A percentile compares a stretch with the other conserved stretches of the same genome.
These are phyloP conservation scores for Onchidella celtica DNA, from an alignment of 2,888 invertebrate genomes.

Conservation along the genomic window DNA sequence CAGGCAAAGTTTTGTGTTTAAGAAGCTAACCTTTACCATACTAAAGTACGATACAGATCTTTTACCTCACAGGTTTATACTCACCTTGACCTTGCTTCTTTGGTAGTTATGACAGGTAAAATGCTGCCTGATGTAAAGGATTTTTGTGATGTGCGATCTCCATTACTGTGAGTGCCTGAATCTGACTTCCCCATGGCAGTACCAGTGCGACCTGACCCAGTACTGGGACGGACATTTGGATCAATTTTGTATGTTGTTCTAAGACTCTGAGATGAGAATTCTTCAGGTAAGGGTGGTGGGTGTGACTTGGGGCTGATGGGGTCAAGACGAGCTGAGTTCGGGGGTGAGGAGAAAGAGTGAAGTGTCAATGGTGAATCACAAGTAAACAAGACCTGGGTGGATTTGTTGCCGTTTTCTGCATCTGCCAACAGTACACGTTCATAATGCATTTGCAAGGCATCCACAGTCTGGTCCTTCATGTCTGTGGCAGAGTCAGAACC, in stretches of 20 bases:
- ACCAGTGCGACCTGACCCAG: not conserved
- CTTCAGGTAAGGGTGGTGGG: conserved; percentile 66
- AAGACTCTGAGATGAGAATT: conserved; percentile 63
- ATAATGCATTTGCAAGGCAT: not conserved
- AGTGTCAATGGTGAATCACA: conserved; percentile 12
- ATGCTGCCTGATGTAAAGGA: conserved; percentile 63
- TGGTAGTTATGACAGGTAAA: conserved; percentile 66
- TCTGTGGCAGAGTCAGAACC: not conserved
- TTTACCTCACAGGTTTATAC: no score
- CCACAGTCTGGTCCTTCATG: not conserved
- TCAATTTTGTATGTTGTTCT: conserved; percentile 69
- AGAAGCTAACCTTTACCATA: no score
- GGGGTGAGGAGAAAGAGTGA: not conserved
- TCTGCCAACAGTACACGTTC: not conserved
- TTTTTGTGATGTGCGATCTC: conserved; percentile 50
- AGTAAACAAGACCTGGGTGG: not conserved
- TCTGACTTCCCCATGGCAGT: conserved; percentile 26
- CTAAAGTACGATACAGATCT: no score
- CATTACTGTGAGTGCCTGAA: conserved; percentile 26
- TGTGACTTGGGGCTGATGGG: conserved; percentile 39
- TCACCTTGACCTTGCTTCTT: conserved; percentile 73
- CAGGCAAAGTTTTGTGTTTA: no score
- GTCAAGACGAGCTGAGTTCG: conserved; percentile 14
- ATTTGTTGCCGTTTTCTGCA: not conserved
- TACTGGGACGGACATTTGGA: conserved; percentile 51